phyloP scores from a whole-genome alignment of 2,888 invertebrate species.

The Lumbricus terrestris region DNA sequence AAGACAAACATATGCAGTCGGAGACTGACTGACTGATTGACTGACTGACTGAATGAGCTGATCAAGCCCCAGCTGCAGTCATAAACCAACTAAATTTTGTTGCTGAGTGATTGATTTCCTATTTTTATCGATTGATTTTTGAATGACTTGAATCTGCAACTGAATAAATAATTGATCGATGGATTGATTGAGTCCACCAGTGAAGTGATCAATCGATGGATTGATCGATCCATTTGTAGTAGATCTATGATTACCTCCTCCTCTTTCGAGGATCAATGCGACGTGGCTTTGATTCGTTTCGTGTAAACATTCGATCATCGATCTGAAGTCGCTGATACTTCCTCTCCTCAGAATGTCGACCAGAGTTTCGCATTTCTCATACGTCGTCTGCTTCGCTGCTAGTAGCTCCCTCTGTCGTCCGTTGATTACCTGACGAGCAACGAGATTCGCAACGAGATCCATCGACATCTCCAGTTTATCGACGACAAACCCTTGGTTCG shows the following conservation, averaged over 20 bases:
- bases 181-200: not conserved
- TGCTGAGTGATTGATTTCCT: not conserved
- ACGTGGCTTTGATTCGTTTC: not conserved
- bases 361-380: not conserved
- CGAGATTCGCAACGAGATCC: not conserved
- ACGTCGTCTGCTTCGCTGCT: not conserved
- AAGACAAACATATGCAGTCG: not conserved
- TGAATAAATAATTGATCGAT: not conserved
- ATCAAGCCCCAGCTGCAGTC: not conserved
- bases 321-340: not conserved
- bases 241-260: not conserved
- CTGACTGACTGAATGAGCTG: no score
- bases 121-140: not conserved
- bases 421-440: not conserved
- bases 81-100: not conserved
- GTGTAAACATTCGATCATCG: not conserved
- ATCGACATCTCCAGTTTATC: not conserved
- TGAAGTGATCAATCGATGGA: no score
- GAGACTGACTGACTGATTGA: not conserved
- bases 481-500: not conserved
- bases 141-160: not conserved
- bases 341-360: not conserved
- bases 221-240: not conserved
- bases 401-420: not conserved
- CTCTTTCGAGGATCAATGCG: not conserved